Evolutionary conservation across 1,140 invertebrate genomes (phyloP), one percentile per base, ranked within the genome.

Genomic region (Carposina sasakii): DNA sequence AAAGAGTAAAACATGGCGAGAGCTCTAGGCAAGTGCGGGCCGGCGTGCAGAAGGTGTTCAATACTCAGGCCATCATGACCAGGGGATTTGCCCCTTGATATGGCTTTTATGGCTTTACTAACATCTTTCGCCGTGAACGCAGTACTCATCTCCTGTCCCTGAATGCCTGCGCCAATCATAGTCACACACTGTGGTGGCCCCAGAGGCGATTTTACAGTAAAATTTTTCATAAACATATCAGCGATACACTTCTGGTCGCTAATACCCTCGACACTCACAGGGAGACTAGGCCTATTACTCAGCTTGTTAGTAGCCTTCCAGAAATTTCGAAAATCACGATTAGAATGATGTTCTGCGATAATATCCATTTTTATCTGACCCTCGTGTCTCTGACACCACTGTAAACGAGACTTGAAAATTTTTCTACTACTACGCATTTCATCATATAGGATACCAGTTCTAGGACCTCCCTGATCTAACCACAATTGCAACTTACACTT

Each of bases 31-130:
- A 28, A 31, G n/a, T 44, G 41, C 1, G 16, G 2, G 15, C 41
- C 41, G 2, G 41, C 41, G n/a, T 44, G 8, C 8, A 28, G 8
- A 13, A 44, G 23, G 28, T 28, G 41, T 30, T 44, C n/a, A n/a
- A n/a, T n/a, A n/a, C n/a, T n/a, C n/a, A n/a, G n/a, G n/a, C n/a
- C n/a, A n/a, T n/a, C n/a, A 17, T 44, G 8, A 6, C 41, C 41
- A 8, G 28, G 28, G 2, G 41, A 44, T 26, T 30, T 44, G 16
- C 28, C 41, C n/a, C 22, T 9, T 9, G 17, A 16, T 15, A 31
- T 44, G 6, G 5, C 13, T 6, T 40, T 40, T 21, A 40, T 40
- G 17, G 21, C 37, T 9, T 20, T 9, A 9, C 4, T n/a, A 22
- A 40, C 21, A 8, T 40, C 19, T 22, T 22, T 23, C 1, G 37